Conservation (phyloP, 1,140 invertebrate genomes). For the Bombus picipes region DNA sequence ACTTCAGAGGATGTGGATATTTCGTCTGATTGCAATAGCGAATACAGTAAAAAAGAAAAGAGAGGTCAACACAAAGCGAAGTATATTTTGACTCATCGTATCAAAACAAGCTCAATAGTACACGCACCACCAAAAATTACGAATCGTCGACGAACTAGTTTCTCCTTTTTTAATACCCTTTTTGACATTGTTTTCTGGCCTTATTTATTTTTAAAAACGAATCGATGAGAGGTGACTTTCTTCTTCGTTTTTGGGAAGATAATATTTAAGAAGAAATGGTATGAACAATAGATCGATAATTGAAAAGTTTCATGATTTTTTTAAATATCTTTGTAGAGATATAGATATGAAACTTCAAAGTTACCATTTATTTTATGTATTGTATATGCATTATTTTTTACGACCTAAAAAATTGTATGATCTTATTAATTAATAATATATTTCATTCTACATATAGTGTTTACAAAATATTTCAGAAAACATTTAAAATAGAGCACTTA, state of each 20-base stretch:
- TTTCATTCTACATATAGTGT: neutral
- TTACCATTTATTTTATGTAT: neutral
- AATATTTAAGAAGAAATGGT: no score
- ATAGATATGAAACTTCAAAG: neutral
- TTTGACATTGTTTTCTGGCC: conserved; percentile 75
- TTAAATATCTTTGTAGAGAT: neutral
- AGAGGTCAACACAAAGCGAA: conserved; percentile 9
- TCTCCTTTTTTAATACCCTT: conserved; percentile 65
- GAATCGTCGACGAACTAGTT: conserved; percentile 26
- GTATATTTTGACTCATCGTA: neutral
- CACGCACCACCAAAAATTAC: conserved; percentile 40
- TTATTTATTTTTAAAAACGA: conserved; percentile 64
- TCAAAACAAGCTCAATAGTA: conserved; percentile 19
- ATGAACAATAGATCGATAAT: neutral
- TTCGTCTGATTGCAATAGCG: conserved; percentile 35
- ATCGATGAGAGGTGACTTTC: conserved; percentile 33
- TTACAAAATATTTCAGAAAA: neutral
- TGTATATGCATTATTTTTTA: neutral
- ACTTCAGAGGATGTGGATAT: conserved; percentile 44
- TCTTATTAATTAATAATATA: neutral
- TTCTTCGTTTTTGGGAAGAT: neutral
- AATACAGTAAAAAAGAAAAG: conserved; percentile 6
- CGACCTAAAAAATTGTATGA: conserved; percentile 11
- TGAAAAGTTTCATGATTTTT: neutral
- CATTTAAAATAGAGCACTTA: neutral